A percentile compares a stretch with the other conserved stretches of the same genome.
Evolutionary conservation across 2,888 invertebrate species (phyloP).

Genomic region (Drosophila paucipuncta): DNA sequence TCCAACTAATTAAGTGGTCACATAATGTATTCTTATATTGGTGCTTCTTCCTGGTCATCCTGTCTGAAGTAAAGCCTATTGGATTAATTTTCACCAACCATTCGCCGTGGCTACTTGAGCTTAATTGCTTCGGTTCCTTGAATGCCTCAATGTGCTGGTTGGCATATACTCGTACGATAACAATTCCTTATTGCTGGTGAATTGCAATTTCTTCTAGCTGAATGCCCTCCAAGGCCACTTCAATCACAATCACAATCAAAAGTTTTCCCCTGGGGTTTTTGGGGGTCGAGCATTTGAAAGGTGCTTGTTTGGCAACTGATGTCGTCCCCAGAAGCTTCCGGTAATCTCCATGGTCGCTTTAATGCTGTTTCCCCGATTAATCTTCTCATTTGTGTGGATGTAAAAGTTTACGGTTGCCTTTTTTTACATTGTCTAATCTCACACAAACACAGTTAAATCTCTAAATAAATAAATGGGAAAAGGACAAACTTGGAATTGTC

Average conservation of each 20-base stretch:
- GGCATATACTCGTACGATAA: background rate
- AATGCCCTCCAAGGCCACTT: background rate
- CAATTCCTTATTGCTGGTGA: background rate
- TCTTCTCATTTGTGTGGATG: background rate
- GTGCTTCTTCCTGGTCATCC: background rate
- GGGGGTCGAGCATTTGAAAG: background rate
- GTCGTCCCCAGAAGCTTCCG: background rate
- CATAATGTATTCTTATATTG: background rate
- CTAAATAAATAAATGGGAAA: background rate
- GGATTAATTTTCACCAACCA: background rate
- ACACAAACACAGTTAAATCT: background rate
- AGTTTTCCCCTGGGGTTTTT: background rate
- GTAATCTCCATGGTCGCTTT: slow-evolving; percentile 11
- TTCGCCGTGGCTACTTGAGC: background rate
- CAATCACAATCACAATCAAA: background rate
- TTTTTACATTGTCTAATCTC: slow-evolving; percentile 3
- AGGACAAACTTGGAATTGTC: slow-evolving; percentile 34
- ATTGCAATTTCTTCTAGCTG: background rate
- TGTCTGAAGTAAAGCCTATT: background rate
- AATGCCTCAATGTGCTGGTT: background rate
- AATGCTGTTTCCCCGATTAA: slow-evolving; percentile 1
- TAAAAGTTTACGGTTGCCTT: background rate
- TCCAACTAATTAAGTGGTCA: slow-evolving; percentile 6
- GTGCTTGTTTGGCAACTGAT: background rate
- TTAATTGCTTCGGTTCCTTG: background rate